phyloP scores from a whole-genome alignment of 2,113 vertebrate genomes.

The Tapirus terrestris region DNA sequence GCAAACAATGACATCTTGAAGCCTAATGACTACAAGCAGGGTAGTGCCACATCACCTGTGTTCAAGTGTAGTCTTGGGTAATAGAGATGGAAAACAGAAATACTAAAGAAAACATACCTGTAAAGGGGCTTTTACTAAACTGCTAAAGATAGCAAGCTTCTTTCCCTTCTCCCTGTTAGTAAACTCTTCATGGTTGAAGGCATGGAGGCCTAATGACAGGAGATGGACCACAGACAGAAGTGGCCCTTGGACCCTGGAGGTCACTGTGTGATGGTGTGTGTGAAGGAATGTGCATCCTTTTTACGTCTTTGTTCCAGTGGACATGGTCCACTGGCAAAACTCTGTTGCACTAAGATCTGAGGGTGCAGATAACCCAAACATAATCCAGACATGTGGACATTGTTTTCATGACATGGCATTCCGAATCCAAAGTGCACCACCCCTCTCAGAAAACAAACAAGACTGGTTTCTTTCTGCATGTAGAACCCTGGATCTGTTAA shows the following conservation, averaged over 20 bases:
- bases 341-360: conserved; percentile 84
- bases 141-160: conserved; percentile 67
- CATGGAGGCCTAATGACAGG: conserved; percentile 78
- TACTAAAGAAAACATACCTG: conserved; percentile 84
- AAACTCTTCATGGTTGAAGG: conserved; percentile 82
- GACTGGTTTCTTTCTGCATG: conserved; percentile 26
- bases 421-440: conserved; percentile 53
- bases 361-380: conserved; percentile 80
- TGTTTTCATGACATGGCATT: conserved; percentile 48
- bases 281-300: conserved; percentile 79
- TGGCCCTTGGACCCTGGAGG: conserved; percentile 61
- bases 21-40: conserved; percentile 61
- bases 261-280: conserved; percentile 52
- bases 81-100: conserved; percentile 66
- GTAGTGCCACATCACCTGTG: conserved; percentile 51
- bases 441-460: conserved; percentile 39
- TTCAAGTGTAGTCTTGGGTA: conserved; percentile 76
- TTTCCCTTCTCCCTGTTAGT: conserved; percentile 66
- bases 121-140: conserved; percentile 77
- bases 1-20: conserved; percentile 78
- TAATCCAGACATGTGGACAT: conserved; percentile 60
- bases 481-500: not conserved
- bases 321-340: conserved; percentile 83
- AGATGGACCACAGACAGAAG: conserved; percentile 75
- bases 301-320: conserved; percentile 77